phyloP scores from a whole-genome alignment of 2,113 vertebrate species.

The Atrichornis clamosus region DNA sequence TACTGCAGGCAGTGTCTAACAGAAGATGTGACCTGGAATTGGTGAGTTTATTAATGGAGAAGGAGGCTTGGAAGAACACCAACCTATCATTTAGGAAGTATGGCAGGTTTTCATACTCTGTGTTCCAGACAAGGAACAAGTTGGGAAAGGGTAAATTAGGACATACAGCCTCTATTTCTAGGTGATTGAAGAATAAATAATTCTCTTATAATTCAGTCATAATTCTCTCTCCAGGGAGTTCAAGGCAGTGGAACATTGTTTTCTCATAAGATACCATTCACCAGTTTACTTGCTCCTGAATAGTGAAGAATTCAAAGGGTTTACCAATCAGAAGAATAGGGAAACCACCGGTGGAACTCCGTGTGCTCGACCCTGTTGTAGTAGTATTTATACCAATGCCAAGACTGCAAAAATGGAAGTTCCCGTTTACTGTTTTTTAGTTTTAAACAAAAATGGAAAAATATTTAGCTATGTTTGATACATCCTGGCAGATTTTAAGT shows the following conservation, averaged over 20 bases:
- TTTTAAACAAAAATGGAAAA: neutral
- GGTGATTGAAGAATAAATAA: neutral
- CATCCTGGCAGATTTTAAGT: neutral
- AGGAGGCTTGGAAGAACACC: neutral
- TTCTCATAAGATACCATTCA: neutral
- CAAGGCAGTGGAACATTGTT: neutral
- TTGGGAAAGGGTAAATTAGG: neutral
- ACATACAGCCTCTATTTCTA: neutral
- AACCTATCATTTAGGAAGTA: neutral
- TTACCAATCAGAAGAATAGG: neutral
- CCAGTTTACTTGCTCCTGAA: neutral
- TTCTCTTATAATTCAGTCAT: neutral
- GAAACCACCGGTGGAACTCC: neutral
- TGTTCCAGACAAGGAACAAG: neutral
- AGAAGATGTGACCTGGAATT: neutral
- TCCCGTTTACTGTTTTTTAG: neutral
- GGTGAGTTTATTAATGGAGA: neutral
- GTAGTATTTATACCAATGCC: neutral
- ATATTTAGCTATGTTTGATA: neutral
- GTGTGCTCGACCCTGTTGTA: neutral
- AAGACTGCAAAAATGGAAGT: neutral
- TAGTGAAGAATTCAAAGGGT: neutral
- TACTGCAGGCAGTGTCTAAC: neutral
- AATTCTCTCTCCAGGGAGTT: neutral
- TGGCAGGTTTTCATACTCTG: neutral